Evolutionary conservation across 2,888 invertebrate genomes (phyloP).

Genomic region (Nysson spinosus): DNA sequence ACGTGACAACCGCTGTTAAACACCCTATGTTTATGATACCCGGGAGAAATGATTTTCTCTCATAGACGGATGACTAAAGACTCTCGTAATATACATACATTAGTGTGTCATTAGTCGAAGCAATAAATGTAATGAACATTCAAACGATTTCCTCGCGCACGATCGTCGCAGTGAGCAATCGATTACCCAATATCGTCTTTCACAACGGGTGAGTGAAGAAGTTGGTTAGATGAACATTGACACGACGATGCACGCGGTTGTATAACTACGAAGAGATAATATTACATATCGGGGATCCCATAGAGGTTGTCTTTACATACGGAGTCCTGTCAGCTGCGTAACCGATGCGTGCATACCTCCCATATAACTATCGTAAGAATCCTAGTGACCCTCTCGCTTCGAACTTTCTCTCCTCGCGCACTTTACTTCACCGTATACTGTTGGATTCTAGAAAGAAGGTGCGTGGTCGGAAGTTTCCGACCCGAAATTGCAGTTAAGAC

Average conservation of each 20-base stretch:
- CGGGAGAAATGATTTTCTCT: no score
- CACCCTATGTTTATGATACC: no score
- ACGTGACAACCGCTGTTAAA: no score
- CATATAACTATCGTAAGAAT: conserved; percentile 18
- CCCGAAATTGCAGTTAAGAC: no score
- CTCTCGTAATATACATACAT: no score
- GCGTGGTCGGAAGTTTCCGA: no score
- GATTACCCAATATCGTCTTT: conserved; percentile 59
- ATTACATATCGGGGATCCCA: conserved; percentile 49
- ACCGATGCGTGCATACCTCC: conserved; percentile 26
- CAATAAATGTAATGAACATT: not conserved
- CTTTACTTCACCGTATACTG: not conserved
- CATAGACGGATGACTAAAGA: no score
- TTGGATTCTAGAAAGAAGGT: no score
- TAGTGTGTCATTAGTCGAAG: not conserved
- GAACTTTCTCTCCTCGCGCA: conserved; percentile 35
- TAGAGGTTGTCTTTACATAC: conserved; percentile 51
- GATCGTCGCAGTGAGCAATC: conserved; percentile 28
- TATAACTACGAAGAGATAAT: conserved; percentile 48
- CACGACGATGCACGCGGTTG: conserved; percentile 43
- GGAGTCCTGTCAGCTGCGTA: conserved; percentile 45
- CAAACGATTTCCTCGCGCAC: conserved; percentile 10
- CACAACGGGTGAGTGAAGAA: conserved; percentile 33
- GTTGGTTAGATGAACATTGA: conserved; percentile 41
- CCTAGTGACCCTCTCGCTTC: conserved; percentile 36